Base-by-base conservation (phyloP, 2,797 vertebrate species). In the Sarcoramphus papa region DNA sequence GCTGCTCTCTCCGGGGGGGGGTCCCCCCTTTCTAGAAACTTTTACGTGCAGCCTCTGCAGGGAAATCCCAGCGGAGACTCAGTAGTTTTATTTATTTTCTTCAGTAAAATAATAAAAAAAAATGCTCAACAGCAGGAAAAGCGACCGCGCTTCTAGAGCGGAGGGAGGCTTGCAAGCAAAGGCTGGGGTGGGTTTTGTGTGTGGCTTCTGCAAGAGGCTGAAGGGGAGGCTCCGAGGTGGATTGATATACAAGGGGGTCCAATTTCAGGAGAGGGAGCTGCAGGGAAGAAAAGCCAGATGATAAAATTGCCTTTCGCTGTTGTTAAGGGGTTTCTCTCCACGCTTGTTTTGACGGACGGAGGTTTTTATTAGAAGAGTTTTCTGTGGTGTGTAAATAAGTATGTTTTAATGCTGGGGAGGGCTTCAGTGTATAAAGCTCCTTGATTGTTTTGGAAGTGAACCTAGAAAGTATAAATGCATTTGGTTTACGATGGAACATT, bases 111-210 rank as follows among this genome's bases (percentile, higher is more conserved):
- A 12, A 21, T 3, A 19, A 12, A 48, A 24, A 56, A 15, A 25
- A 10, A 3, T 0, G 8, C 21, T 25, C 3, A 5, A 0, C 15
- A 4, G 63, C n/a, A 2, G 6, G 13, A 8, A 40, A 12, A n/a
- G 54, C 51, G 8, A 4, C 19, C 7, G 72, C 20, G 53, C n/a
- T 5, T 25, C 10, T 4, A 12, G 70, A 43, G 70, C 15, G 7
- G 67, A 56, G 85, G 23, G 79, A 18, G 77, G 83, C 14, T 82
- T 53, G 5, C 31, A 7, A 7, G 90, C 51, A 8, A 8, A 51
- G 73, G 2, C 35, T 28, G 75, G 45, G 67, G 70, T 54, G 83
- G 75, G 60, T 62, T 60, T 60, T 43, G 92, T 70, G 69, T 48
- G 85, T 15, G 87, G 78, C 47, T 80, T 25, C 51, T 64, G 93